Evolutionary conservation across 2,113 vertebrate genomes (phyloP).

Genomic region (Nematolebias whitei): DNA sequence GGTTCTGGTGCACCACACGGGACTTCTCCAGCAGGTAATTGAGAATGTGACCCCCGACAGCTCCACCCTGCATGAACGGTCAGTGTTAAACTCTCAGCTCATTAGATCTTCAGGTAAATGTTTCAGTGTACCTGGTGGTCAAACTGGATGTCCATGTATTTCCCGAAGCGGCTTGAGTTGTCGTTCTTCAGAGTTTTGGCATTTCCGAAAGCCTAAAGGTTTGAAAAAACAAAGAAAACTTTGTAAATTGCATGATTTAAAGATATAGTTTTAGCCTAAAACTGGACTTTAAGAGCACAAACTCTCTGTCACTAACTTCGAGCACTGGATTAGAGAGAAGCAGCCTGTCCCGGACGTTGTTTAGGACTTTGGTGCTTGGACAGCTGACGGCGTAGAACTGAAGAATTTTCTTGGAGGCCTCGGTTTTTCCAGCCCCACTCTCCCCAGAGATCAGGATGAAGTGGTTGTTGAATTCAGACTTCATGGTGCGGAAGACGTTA

Average conservation of each 20-base stretch:
- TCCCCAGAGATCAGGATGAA: conserved; percentile 98
- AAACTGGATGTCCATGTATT: conserved; percentile 99
- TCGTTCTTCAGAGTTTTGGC: conserved; percentile 97
- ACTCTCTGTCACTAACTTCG: conserved; percentile 89
- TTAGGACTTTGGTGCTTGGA: conserved; percentile 88
- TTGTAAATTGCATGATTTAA: not conserved
- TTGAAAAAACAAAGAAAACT: not conserved
- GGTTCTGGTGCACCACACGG: conserved; percentile 93
- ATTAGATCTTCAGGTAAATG: not conserved
- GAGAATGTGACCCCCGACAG: conserved; percentile 93
- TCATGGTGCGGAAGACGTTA: conserved; percentile 95
- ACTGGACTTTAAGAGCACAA: not conserved
- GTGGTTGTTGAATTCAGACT: conserved; percentile 90
- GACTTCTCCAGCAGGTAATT: conserved; percentile 98
- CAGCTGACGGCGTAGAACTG: conserved; percentile 95
- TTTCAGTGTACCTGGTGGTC: conserved; percentile 86
- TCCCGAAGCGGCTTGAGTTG: conserved; percentile 98
- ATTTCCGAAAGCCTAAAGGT: conserved; percentile 93
- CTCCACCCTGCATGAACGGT: conserved; percentile 83
- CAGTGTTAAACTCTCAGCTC: not conserved
- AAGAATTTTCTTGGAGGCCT: conserved; percentile 96
- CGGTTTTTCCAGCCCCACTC: conserved; percentile 94
- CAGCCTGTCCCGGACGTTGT: conserved; percentile 87
- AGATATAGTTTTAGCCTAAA: not conserved
- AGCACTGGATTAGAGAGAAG: conserved; percentile 95